Conservation (phyloP, 64 coral and sea anemone genomes). For the Actinia tenebrosa region DNA sequence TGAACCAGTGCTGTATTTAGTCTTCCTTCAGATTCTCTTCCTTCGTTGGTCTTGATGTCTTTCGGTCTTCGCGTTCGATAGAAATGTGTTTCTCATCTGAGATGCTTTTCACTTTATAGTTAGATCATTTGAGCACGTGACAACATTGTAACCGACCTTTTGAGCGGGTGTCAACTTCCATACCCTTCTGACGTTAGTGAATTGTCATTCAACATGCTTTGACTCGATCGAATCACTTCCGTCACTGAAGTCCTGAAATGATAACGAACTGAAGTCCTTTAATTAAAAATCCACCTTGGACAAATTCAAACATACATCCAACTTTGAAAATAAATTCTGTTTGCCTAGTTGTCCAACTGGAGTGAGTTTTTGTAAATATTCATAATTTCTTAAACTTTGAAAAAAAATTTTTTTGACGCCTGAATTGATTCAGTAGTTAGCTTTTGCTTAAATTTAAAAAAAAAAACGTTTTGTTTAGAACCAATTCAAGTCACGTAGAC, state of each 20-base stretch:
- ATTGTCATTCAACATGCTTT: not conserved
- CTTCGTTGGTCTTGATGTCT: not conserved
- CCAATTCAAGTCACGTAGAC: no score
- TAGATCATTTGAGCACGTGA: not conserved
- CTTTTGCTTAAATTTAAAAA: no score
- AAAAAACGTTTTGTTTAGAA: no score
- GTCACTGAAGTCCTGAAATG: not conserved
- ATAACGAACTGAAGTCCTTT: not conserved
- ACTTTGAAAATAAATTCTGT: not conserved
- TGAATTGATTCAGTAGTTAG: no score
- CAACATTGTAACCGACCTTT: not conserved
- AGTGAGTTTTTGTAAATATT: not conserved
- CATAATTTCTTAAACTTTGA: not conserved
- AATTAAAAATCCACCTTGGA: not conserved
- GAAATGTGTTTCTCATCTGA: not conserved
- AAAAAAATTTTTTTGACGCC: not conserved
- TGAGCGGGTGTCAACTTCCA: not conserved
- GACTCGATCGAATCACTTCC: not conserved
- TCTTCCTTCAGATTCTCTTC: not conserved
- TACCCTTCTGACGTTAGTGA: not conserved
- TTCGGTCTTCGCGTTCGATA: not conserved
- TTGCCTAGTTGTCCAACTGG: not conserved
- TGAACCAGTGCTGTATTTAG: not conserved
- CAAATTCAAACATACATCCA: not conserved
- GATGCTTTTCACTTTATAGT: not conserved